Evolutionary conservation across 2,113 vertebrate genomes (phyloP).

Genomic region (Pontoporia blainvillei): DNA sequence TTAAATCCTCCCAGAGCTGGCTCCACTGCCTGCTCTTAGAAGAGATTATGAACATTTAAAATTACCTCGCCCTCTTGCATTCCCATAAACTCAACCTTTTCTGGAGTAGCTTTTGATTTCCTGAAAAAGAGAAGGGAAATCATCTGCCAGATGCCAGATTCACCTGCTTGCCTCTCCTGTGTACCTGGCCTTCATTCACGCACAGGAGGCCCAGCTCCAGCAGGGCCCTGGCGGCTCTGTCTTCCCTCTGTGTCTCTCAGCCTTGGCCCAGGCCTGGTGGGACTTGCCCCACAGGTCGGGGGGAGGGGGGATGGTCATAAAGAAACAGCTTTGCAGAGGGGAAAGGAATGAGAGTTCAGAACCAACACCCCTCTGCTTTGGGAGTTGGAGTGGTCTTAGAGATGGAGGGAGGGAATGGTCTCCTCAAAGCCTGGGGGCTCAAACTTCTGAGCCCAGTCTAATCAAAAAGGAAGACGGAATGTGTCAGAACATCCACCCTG

Average conservation of each 20-base stretch:
- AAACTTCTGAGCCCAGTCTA: not conserved
- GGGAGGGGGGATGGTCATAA: not conserved
- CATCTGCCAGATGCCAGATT: not conserved
- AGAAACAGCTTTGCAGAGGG: not conserved
- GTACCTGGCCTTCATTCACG: not conserved
- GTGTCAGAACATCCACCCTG: not conserved
- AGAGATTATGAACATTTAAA: conserved; percentile 40
- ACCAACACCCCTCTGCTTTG: not conserved
- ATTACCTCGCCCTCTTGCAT: not conserved
- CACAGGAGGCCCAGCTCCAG: not conserved
- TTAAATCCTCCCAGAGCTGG: not conserved
- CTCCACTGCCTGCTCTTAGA: not conserved
- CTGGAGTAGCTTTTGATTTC: conserved; percentile 34
- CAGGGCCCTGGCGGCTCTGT: not conserved
- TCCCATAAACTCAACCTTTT: not conserved
- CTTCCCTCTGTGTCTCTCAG: not conserved
- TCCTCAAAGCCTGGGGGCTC: not conserved
- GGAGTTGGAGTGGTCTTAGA: not conserved
- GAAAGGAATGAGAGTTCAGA: not conserved
- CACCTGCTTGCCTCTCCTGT: not conserved
- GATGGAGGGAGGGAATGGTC: not conserved
- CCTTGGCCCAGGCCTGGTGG: not conserved
- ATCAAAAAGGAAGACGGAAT: not conserved
- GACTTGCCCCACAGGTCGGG: not conserved
- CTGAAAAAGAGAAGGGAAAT: not conserved